A percentile compares a stretch with the other conserved stretches of the same genome.
Evolutionary conservation across 1,140 invertebrate genomes (phyloP).

Genomic region (Neomicropteryx cornuta): DNA sequence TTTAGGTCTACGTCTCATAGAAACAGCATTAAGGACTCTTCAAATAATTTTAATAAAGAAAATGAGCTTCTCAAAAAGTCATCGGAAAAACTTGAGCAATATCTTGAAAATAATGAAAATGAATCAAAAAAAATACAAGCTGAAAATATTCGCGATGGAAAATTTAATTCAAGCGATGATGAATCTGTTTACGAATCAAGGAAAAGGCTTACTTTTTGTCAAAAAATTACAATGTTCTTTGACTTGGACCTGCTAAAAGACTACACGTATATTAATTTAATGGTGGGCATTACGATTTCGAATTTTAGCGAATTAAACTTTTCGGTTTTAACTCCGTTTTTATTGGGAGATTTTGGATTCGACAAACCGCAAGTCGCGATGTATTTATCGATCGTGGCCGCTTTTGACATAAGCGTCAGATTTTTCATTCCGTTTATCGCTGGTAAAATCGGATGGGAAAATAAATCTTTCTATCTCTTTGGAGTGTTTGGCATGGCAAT

Average conservation of each 20-base stretch:
- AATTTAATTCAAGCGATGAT: constrained; percentile 13
- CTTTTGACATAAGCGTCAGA: constrained; percentile 45
- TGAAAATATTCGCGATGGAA: constrained; percentile 20
- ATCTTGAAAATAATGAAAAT: constrained; percentile 27
- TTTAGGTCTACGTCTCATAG: no score
- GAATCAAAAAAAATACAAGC: constrained; percentile 20
- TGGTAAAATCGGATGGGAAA: constrained; percentile 49
- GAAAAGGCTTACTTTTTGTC: constrained; percentile 31
- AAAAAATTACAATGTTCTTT: constrained; percentile 47
- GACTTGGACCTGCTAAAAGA: constrained; percentile 55
- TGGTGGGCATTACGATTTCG: constrained; percentile 53
- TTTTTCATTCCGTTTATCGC: constrained; percentile 51
- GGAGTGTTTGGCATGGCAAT: constrained; percentile 52
- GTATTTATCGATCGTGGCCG: constrained; percentile 47
- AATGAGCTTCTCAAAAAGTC: constrained; percentile 34
- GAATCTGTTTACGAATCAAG: constrained; percentile 22
- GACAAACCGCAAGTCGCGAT: constrained; percentile 43
- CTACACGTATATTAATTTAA: constrained; percentile 52
- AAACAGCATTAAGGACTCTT: no score
- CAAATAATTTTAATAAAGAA: constrained; percentile 34
- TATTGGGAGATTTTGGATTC: constrained; percentile 48
- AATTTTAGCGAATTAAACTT: constrained; percentile 60
- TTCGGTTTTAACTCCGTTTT: constrained; percentile 55
- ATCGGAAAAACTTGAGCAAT: constrained; percentile 34
- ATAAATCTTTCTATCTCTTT: constrained; percentile 54